Percentiles rank a stretch among this genome's conserved stretches.
Conservation (phyloP, 2,113 vertebrate genomes). For the Natator depressus region DNA sequence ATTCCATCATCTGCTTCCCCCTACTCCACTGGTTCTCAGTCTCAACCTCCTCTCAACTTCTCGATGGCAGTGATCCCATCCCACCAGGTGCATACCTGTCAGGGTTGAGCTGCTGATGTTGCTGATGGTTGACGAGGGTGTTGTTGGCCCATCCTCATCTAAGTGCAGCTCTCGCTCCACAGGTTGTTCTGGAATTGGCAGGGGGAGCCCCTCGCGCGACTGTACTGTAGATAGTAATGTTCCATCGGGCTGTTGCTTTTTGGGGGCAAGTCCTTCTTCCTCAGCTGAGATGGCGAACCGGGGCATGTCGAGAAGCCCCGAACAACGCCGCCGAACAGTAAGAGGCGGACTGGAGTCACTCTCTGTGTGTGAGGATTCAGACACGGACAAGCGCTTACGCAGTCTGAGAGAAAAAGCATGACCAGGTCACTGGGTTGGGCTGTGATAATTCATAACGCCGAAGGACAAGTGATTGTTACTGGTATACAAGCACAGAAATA, state of each 20-base stretch:
- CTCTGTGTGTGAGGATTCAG: constrained; percentile 97
- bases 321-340: constrained; percentile 91
- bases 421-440: not conserved
- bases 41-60: fast-evolving
- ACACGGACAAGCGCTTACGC: constrained; percentile 93
- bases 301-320: constrained; percentile 91
- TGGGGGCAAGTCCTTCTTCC: constrained; percentile 79
- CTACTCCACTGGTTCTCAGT: no score
- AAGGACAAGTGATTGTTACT: not conserved
- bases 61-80: fast-evolving
- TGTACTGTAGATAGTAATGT: constrained; percentile 69
- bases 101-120: constrained; percentile 70
- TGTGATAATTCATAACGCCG: fast-evolving
- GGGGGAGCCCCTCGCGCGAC: constrained; percentile 82
- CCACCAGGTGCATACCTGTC: constrained; percentile 68
- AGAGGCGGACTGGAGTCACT: constrained; percentile 96
- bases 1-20: not conserved
- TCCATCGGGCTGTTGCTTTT: constrained; percentile 74
- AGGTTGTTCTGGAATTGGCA: constrained; percentile 85
- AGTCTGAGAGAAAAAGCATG: constrained; percentile 75
- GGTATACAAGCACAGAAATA: not conserved
- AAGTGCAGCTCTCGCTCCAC: constrained; percentile 86
- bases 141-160: constrained; percentile 81
- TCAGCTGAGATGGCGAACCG: constrained; percentile 90
- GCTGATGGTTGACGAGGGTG: constrained; percentile 75